phyloP scores from a whole-genome alignment of 92 coral and sea anemone species.

The Phenganax stokvisi region DNA sequence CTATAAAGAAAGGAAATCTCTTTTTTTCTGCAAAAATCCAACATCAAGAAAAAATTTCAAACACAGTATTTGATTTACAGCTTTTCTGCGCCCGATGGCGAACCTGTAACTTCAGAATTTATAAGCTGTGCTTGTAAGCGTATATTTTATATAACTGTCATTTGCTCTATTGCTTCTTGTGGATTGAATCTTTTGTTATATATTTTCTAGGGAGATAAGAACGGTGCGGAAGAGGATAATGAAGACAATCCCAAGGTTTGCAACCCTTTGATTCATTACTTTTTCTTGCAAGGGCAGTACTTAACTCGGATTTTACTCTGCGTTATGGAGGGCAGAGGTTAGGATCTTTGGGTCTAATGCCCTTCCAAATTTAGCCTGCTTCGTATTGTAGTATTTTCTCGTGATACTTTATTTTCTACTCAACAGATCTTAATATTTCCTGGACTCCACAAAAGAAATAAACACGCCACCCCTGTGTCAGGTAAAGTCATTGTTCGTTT shows the following conservation, averaged over 20 bases:
- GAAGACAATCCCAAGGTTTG: slow-evolving; percentile 19
- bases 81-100: too few relatives aligned
- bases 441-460: slow-evolving; percentile 68
- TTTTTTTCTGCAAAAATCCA: too few relatives aligned
- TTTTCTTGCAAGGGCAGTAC: too few relatives aligned
- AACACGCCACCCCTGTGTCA: slow-evolving; percentile 36
- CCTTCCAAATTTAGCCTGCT: background rate
- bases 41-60: too few relatives aligned
- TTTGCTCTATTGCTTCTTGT: background rate
- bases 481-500: background rate
- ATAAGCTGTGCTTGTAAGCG: too few relatives aligned
- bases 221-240: slow-evolving; percentile 16
- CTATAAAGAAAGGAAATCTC: too few relatives aligned
- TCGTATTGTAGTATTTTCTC: background rate
- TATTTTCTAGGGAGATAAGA: slow-evolving; percentile 4
- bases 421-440: slow-evolving; percentile 60
- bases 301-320: too few relatives aligned
- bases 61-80: too few relatives aligned
- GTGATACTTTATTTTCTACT: background rate
- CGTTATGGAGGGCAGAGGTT: too few relatives aligned
- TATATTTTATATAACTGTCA: background rate
- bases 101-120: too few relatives aligned
- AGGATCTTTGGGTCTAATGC: too few relatives aligned
- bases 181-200: background rate
- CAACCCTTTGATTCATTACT: background rate